Evolutionary conservation across 2,797 vertebrate species (phyloP), one percentile per base, ranked within the genome.

Genomic region (Podargus strigoides): DNA sequence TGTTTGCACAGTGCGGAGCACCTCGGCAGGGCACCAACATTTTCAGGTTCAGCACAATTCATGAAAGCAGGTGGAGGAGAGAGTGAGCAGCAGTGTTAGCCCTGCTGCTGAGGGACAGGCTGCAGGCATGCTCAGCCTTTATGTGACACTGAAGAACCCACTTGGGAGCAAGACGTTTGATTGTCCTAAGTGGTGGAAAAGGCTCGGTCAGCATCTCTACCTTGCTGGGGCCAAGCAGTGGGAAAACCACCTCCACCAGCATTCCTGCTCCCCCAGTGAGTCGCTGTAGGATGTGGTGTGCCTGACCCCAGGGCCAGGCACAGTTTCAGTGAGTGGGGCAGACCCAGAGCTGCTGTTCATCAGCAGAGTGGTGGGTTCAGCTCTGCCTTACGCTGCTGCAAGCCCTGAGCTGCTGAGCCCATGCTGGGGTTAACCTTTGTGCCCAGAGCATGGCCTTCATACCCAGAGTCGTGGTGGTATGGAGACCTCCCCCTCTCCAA

Each of bases 71-170:
- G 5, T 37, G 68, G 41, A 49, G 24, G 26, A 63, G 47, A 23
- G 30, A 52, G 34, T 0, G 1, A 27, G 28, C 0, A 0, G 34
- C 41, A 1, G 0, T 14, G 63, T 42, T 7, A 32, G n/a, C 6
- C 6, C n/a, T 18, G 70, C 42, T 62, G 4, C 34, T 39, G 78
- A 37, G 47, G 58, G 41, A 22, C 34, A 36, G 56, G 56, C 53
- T 85, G 72, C 47, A 37, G 39, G 6, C 4, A 0, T 62, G 81
- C 82, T 67, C 64, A 64, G 0, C 79, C 52, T 47, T 47, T 50
- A 26, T 21, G 8, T 47, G 76, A 18, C 41, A 23, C 62, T 12
- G 50, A 23, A 81, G 37, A 90, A 75, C 18, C 66, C 80, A 8
- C 34, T 14, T 30, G 28, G 42, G 56, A 94, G 47, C 47, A 12